Evolutionary conservation across 1,140 invertebrate genomes (phyloP).

Genomic region (Vollenhovia emeryi): DNA sequence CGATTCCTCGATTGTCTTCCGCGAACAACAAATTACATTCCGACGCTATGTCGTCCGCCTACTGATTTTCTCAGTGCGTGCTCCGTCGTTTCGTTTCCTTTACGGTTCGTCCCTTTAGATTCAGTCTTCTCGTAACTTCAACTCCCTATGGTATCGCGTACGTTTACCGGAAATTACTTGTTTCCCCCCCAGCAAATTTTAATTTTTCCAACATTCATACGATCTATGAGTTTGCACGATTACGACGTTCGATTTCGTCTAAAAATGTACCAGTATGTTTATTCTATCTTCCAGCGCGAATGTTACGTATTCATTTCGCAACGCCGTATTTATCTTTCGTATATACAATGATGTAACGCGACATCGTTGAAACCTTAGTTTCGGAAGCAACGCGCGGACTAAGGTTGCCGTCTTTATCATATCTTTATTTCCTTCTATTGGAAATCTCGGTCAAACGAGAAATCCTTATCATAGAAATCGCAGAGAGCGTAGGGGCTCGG

Average conservation of each 20-base stretch:
- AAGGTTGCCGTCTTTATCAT: constrained; percentile 1
- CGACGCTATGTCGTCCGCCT: constrained; percentile 67
- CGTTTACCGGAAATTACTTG: background rate
- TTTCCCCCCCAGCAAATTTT: background rate
- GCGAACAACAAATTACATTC: constrained; percentile 82
- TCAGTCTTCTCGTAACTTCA: background rate
- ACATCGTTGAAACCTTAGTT: constrained; percentile 12
- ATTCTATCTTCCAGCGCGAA: background rate
- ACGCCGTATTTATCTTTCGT: background rate
- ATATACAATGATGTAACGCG: background rate
- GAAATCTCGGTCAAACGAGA: constrained; percentile 44
- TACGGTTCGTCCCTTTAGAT: constrained; percentile 12
- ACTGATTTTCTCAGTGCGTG: constrained; percentile 44
- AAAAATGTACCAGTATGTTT: background rate
- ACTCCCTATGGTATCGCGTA: background rate
- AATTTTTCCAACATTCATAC: background rate
- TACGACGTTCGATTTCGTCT: background rate
- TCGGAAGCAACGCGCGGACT: constrained; percentile 35
- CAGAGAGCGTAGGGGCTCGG: background rate
- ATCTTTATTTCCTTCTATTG: constrained; percentile 49
- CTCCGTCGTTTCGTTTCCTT: constrained; percentile 39
- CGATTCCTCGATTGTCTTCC: constrained; percentile 79
- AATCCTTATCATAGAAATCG: constrained; percentile 43
- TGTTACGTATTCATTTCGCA: background rate
- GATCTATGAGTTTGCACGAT: background rate